These are phyloP conservation scores for Crotalus tigris DNA, from an alignment of 2,113 vertebrate genomes.

Conservation along the genomic window DNA sequence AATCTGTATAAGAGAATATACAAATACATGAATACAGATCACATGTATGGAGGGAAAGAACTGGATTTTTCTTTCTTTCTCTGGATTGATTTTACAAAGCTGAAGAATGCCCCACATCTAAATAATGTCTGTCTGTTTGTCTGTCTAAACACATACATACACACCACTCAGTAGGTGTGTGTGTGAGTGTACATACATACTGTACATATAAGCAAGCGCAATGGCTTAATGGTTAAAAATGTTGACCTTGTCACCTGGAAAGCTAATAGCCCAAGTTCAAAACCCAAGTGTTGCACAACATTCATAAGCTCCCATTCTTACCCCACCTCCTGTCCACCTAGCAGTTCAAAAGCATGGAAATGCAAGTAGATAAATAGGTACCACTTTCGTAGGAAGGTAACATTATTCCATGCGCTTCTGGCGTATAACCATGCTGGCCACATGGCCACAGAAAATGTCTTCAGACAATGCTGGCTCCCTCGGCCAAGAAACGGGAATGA, in stretches of 20 bases:
- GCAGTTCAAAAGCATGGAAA: not conserved
- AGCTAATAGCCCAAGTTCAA: not conserved
- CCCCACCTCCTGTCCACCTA: not conserved
- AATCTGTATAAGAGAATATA: slow-evolving; percentile 42
- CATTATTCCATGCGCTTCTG: not conserved
- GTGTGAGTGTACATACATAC: no score
- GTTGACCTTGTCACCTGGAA: not conserved
- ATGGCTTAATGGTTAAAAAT: no score
- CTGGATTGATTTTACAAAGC: not conserved
- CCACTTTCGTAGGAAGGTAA: not conserved
- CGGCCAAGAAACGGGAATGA: not conserved
- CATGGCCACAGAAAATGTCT: not conserved
- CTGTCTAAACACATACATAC: not conserved
- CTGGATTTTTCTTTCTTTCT: slow-evolving; percentile 22
- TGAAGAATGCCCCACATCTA: not conserved
- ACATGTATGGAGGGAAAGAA: slow-evolving; percentile 53
- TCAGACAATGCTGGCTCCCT: not conserved
- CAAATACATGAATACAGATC: not conserved
- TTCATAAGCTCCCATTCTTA: not conserved
- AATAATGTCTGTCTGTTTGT: not conserved
- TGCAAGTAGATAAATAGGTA: not conserved
- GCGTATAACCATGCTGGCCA: not conserved
- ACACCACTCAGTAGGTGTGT: not conserved
- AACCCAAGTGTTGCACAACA: not conserved
- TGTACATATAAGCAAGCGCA: no score